Percentiles rank a stretch among this genome's conserved stretches.
Conservation (phyloP, 1,140 invertebrate species). For the Sycobia sp. region DNA sequence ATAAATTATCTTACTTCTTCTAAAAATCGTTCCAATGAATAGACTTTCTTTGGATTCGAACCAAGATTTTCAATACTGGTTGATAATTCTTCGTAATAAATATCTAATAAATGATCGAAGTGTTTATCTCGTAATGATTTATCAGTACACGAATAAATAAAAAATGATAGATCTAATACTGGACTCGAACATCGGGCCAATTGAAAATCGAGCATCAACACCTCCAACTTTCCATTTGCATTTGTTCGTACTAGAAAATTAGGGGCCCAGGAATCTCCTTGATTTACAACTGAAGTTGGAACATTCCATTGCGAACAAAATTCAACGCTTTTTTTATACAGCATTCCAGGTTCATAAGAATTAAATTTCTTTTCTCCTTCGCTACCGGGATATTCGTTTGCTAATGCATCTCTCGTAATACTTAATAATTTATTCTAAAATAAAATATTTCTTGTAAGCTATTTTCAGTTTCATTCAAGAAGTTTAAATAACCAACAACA, state of each 20-base stretch:
- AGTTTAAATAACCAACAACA: background rate
- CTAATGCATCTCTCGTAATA: constrained; percentile 64
- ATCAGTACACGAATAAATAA: constrained; percentile 69
- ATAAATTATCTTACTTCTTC: too few relatives aligned
- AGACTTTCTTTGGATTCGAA: constrained; percentile 65
- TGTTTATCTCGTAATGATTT: constrained; percentile 63
- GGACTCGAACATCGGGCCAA: constrained; percentile 66
- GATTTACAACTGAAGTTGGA: constrained; percentile 65
- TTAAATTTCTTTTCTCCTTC: constrained; percentile 64
- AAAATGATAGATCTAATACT: constrained; percentile 67
- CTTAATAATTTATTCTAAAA: constrained; percentile 1
- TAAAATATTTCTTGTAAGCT: constrained; percentile 6
- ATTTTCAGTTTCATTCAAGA: constrained; percentile 16
- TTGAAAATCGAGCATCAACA: constrained; percentile 74
- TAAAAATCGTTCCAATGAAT: constrained; percentile 61
- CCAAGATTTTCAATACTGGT: constrained; percentile 64
- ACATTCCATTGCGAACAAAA: constrained; percentile 41
- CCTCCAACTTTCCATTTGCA: constrained; percentile 51
- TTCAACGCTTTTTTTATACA: constrained; percentile 44
- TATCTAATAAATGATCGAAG: constrained; percentile 64
- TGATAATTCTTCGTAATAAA: constrained; percentile 66
- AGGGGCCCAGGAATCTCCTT: constrained; percentile 76
- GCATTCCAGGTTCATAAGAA: constrained; percentile 40
- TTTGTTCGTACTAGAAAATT: constrained; percentile 70
- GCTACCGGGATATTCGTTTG: constrained; percentile 66